These are phyloP conservation scores for Choristoneura rosaceana DNA, from an alignment of 2,888 invertebrate species.

Conservation along the genomic window DNA sequence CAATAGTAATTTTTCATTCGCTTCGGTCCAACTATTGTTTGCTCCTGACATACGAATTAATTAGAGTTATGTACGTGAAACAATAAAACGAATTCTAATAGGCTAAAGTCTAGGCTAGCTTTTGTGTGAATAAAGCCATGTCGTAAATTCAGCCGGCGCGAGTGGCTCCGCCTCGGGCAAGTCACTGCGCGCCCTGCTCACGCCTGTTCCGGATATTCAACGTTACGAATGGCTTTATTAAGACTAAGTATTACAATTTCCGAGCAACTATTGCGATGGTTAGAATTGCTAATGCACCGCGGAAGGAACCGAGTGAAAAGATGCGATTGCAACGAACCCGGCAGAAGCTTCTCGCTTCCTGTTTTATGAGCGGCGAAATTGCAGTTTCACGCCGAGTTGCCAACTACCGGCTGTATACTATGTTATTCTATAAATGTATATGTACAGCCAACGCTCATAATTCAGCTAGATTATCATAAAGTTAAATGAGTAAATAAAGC, in stretches of 20 bases:
- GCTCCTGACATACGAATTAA: slow-evolving; percentile 23
- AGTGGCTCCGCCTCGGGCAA: slow-evolving; percentile 63
- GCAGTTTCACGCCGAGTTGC: slow-evolving; percentile 70
- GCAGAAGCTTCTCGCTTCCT: slow-evolving; percentile 60
- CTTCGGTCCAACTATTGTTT: slow-evolving; percentile 38
- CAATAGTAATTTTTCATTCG: slow-evolving; percentile 58
- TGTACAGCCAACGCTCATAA: slow-evolving; percentile 11
- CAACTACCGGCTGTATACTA: slow-evolving; percentile 64
- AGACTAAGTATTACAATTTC: slow-evolving; percentile 82
- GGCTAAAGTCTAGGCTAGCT: slow-evolving; percentile 27
- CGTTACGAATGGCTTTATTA: slow-evolving; percentile 82
- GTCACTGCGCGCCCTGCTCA: slow-evolving; percentile 59
- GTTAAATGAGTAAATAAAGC: slow-evolving; percentile 19
- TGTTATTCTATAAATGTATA: slow-evolving; percentile 47
- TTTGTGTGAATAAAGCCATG: slow-evolving; percentile 59
- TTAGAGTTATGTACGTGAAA: slow-evolving; percentile 17
- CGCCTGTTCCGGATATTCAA: slow-evolving; percentile 76
- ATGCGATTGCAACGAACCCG: slow-evolving; percentile 72
- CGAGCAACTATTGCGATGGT: slow-evolving; percentile 74
- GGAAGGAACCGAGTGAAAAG: slow-evolving; percentile 74
- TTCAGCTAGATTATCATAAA: slow-evolving; percentile 27
- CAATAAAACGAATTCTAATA: slow-evolving; percentile 25
- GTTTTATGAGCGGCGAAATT: slow-evolving; percentile 78
- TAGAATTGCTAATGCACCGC: slow-evolving; percentile 78
- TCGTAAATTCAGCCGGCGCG: slow-evolving; percentile 65